Evolutionary conservation across 2,888 invertebrate genomes (phyloP).

Genomic region (Pristionchus exspectatus): DNA sequence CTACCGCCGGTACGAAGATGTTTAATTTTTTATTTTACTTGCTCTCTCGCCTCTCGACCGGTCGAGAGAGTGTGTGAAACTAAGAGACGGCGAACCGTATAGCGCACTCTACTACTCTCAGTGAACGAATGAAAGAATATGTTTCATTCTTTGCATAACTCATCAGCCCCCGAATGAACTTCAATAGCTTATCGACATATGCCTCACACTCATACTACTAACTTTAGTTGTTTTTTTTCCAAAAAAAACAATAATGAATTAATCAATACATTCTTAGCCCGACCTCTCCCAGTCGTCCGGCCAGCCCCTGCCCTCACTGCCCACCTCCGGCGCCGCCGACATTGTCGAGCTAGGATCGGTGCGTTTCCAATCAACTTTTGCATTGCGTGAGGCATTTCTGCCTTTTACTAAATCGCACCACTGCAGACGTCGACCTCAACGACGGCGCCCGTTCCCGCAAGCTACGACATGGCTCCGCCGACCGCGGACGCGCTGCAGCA

Average conservation of each 20-base stretch:
- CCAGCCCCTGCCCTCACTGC: background rate
- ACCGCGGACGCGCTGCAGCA: background rate
- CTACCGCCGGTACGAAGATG: background rate
- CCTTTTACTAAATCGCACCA: background rate
- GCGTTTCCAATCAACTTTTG: background rate
- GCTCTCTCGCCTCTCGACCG: too few relatives aligned
- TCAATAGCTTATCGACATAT: too few relatives aligned
- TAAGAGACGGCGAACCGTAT: too few relatives aligned
- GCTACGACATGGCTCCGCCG: conserved; percentile 27
- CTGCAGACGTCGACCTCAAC: background rate
- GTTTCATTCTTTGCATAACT: too few relatives aligned
- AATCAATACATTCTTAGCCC: background rate
- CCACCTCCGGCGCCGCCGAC: conserved; percentile 10
- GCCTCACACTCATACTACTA: too few relatives aligned
- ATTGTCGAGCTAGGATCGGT: conserved; percentile 46
- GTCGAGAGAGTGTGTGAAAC: too few relatives aligned
- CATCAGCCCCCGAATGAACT: too few relatives aligned
- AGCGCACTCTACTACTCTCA: too few relatives aligned
- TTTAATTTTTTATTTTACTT: background rate
- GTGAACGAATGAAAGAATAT: too few relatives aligned
- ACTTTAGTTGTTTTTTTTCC: too few relatives aligned
- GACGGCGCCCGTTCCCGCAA: too few relatives aligned
- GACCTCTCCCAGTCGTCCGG: conserved; percentile 16
- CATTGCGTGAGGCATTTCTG: background rate
- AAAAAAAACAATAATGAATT: background rate